Evolutionary conservation across 2,113 vertebrate species (phyloP), one percentile per base, ranked within the genome.

Genomic region (Calyptomena viridis): DNA sequence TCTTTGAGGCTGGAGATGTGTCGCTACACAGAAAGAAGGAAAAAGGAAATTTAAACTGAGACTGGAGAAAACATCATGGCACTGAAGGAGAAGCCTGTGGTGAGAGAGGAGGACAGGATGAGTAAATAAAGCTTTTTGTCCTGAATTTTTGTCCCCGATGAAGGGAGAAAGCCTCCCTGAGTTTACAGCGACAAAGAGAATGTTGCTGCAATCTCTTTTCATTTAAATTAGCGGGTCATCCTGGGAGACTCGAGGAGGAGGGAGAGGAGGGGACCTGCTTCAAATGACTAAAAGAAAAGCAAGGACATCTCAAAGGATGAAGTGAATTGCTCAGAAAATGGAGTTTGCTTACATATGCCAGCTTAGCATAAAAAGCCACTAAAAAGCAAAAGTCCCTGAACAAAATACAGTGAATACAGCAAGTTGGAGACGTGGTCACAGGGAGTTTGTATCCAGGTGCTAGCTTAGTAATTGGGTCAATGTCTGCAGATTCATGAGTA

Each of bases 191-290:
- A 90, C 76, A 90, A 94, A 94, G 79, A 53, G 64, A 95, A 89
- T 73, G 76, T 90, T 92, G 83, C 94, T 89, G 86, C 92, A 89
- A 76, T 92, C 83, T 82, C 86, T 90, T 84, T 93, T 87, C 88
- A 76, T 95, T 96, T 94, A 96, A 94, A 96, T 97, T 94, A 95
- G 80, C 92, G 93, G 94, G 93, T 95, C 96, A 96, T 96, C 90
- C 88, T 96, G 93, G 86, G 92, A 95, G 80, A 94, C 0, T 1
- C 1, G 62, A 87, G 93, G 68, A 88, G 84, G 73, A 83, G 77
- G 42, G 83, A 94, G 60, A 87, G 67, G 66, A 96, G 89, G 93
- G 55, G 77, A 88, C 80, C 84, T 82, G 84, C 83, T 96, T 95
- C 86, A 96, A 95, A 95, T 89, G 84, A 78, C 84, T 94, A 78